Evolutionary conservation across 2,888 invertebrate species (phyloP), one percentile per base, ranked within the genome.

Genomic region (Amiota mariae): DNA sequence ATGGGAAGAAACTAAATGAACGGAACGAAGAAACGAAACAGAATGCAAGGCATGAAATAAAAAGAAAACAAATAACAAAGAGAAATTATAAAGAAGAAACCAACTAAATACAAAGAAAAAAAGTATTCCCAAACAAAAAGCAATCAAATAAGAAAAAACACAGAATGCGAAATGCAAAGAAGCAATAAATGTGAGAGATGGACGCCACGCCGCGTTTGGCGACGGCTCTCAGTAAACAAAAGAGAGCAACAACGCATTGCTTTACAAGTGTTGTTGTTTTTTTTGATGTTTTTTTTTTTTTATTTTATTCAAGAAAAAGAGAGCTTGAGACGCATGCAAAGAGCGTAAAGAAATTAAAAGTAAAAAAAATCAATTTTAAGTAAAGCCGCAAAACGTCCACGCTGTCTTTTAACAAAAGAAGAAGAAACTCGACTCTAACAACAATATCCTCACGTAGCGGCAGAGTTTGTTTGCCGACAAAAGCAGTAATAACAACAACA

Each of bases 351-450:
- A 51, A 46, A 61, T 6, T 61, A 24, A 61, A 11, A 13, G 24
- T 24, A 61, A 36, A 61, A 64, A 64, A 64, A 64, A 64, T 64
- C 64, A 64, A 64, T 64, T 64, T 48, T 18, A 47, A 9, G 10
- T n/a, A 64, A n/a, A 46, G 64, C 64, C 47, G 64, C 64, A 48
- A 64, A 64, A 20, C 51, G 13, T 15, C 36, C 49, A 24, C 47
- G 48, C 47, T 18, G 59, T 54, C 54, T 13, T 15, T 54, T 15
- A 67, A 24, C 51, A 51, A 67, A 36, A 36, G 15, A 49, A 51
- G 20, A 51, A 49, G 51, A 67, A 36, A 36, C 6, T 36, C 8
- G 36, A 36, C 36, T 36, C 36, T 36, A 2, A 36, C 36, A 36
- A 36, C 8, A 36, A n/a, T n/a, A n/a, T n/a, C n/a, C 36, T 36